A percentile compares a stretch with the other conserved stretches of the same genome.
Evolutionary conservation across 2,888 invertebrate genomes (phyloP).

Genomic region (Pachydiplax longipennis): DNA sequence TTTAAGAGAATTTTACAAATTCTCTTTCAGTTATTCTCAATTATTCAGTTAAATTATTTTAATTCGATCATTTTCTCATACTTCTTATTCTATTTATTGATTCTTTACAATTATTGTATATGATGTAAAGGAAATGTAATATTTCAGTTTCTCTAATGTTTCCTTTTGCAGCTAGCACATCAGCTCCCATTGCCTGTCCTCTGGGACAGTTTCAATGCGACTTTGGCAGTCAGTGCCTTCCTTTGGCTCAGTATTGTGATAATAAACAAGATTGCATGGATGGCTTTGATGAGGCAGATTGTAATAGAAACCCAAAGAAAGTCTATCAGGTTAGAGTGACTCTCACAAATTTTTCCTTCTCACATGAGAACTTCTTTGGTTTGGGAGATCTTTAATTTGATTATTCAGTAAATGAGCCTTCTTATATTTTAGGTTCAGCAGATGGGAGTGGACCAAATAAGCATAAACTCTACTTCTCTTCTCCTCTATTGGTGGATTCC

Average conservation of each 20-base stretch:
- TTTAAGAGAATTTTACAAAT: no score
- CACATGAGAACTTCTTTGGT: no score
- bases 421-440: conserved; percentile 65
- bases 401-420: no score
- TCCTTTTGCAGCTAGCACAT: conserved; percentile 51
- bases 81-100: no score
- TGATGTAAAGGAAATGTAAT: not conserved
- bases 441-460: conserved; percentile 71
- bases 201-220: conserved; percentile 68
- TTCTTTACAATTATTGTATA: no score
- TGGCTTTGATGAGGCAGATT: conserved; percentile 76
- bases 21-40: no score
- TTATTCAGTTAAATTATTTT: no score
- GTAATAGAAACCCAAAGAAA: conserved; percentile 61
- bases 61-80: no score
- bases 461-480: conserved; percentile 70
- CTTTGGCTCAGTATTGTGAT: conserved; percentile 70
- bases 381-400: no score
- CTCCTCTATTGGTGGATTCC: conserved; percentile 71
- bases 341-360: no score
- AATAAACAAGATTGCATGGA: conserved; percentile 75
- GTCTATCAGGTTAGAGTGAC: conserved; percentile 59
- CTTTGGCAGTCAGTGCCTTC: conserved; percentile 65
- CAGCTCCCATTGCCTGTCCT: conserved; percentile 63
- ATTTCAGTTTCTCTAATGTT: not conserved